Base-by-base conservation (phyloP, 2,113 vertebrate genomes). In the Tragulus kanchil region DNA sequence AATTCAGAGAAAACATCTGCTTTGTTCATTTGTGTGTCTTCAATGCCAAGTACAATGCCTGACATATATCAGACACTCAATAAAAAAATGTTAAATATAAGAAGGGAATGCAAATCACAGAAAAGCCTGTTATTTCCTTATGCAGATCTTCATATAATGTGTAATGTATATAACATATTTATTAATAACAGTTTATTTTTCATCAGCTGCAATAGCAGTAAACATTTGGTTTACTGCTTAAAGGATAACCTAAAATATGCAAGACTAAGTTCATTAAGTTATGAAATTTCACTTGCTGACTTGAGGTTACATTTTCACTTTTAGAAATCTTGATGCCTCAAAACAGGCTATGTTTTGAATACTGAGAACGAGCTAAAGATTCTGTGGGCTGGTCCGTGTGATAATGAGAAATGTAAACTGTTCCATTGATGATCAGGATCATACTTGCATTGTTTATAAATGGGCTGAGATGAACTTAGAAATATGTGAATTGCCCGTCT, bases 171-270 rank as follows among this genome's bases (percentile, higher is more conserved):
- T 52, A 94, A 50, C 31, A 11, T 45, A 23, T 42, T 97, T 93
- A 67, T 54, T 62, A 82, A 36, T 16, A 56, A 52, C 1, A 48
- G 16, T 21, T 92, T 67, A 59, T 58, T 69, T 89, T 95, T 67
- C 26, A 92, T 87, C 25, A 77, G 15, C 48, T 89, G 31, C 17
- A 86, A 48, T 31, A 67, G 26, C 26, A 90, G 36, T 75, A 94
- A 61, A 79, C 12, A 82, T 65, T 92, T 92, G 75, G 4, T 54
- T 48, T 96, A 85, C 61, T 64, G 7, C 48, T 96, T 87, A 89
- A 93, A 87, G 25, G 42, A 31, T 79, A 58, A 3, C 31, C 42
- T 82, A 83, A 94, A 96, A 64, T 25, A 93, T 75, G 12, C n/a
- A 93, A 25, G 11, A 85, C 36, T 82, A 61, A 79, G 28, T 93